Conservation (phyloP, 1,140 invertebrate genomes). For the Ostrea denselamellosa region DNA sequence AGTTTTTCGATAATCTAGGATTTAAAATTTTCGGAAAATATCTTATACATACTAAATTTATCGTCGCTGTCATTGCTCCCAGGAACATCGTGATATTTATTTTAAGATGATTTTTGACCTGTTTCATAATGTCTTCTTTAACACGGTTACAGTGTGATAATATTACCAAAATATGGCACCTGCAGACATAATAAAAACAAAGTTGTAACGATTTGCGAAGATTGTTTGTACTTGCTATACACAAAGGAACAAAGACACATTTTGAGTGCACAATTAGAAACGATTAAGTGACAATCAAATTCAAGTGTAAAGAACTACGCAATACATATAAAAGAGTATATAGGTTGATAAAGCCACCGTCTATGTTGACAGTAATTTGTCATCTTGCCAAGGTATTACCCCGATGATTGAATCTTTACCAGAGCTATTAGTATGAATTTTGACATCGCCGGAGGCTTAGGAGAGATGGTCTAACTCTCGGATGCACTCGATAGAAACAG, state of each 20-base stretch:
- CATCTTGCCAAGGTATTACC: slow-evolving; percentile 2
- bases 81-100: neutral
- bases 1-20: neutral
- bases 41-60: neutral
- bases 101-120: neutral
- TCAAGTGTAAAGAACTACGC: neutral
- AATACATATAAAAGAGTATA: slow-evolving; percentile 13
- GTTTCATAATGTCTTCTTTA: neutral
- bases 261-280: slow-evolving; percentile 31
- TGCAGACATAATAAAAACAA: neutral
- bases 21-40: neutral
- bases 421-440: slow-evolving; percentile 34
- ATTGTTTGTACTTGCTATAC: neutral
- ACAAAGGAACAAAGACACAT: slow-evolving; percentile 32
- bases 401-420: slow-evolving; percentile 26
- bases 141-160: neutral
- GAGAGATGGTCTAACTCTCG: neutral
- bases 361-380: slow-evolving; percentile 4
- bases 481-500: slow-evolving; percentile 12
- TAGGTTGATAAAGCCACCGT: neutral
- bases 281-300: slow-evolving; percentile 36
- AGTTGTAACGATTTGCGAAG: neutral
- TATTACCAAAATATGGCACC: neutral
- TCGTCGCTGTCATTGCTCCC: neutral
- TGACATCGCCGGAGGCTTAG: slow-evolving; percentile 13